Percentiles rank a stretch among this genome's conserved stretches.
Evolutionary conservation across 2,113 vertebrate genomes (phyloP).

Genomic region (Sander vitreus): DNA sequence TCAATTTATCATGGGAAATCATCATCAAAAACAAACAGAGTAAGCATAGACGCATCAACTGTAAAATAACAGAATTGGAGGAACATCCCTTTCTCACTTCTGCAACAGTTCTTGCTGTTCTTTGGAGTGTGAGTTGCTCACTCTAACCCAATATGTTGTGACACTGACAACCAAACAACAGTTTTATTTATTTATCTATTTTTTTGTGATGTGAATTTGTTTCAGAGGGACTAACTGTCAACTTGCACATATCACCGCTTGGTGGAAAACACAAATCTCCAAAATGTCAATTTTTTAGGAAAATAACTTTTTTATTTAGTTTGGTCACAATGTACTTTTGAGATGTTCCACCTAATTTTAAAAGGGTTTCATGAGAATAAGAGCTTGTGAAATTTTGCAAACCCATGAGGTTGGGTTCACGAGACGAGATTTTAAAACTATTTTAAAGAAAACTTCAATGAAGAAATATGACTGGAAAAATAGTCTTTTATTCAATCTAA

Average conservation of each 20-base stretch:
- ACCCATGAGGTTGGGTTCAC: background rate
- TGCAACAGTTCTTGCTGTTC: slow-evolving; percentile 32
- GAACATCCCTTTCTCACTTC: slow-evolving; percentile 23
- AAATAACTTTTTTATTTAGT: slow-evolving; percentile 7
- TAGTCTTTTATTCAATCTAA: too few relatives aligned
- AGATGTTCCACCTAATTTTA: background rate
- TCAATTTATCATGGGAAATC: slow-evolving; percentile 66
- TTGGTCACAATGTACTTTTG: slow-evolving; percentile 2
- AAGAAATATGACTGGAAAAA: too few relatives aligned
- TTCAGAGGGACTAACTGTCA: slow-evolving; percentile 27
- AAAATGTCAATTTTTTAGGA: slow-evolving; percentile 30
- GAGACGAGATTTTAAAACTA: too few relatives aligned
- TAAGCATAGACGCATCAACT: slow-evolving; percentile 38
- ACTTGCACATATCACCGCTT: slow-evolving; percentile 1
- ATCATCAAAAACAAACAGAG: slow-evolving; percentile 63
- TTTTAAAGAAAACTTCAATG: too few relatives aligned
- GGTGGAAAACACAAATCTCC: slow-evolving; percentile 9
- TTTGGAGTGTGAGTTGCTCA: slow-evolving; percentile 32
- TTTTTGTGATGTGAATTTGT: slow-evolving; percentile 28
- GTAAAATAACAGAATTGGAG: slow-evolving; percentile 37
- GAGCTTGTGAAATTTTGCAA: background rate
- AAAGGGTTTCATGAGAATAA: background rate
- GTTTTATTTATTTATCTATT: slow-evolving; percentile 30
- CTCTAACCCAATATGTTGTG: slow-evolving; percentile 30
- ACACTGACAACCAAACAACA: slow-evolving; percentile 32